phyloP scores from a whole-genome alignment of 2,797 vertebrate genomes.

The Ptychadena robeensis region DNA sequence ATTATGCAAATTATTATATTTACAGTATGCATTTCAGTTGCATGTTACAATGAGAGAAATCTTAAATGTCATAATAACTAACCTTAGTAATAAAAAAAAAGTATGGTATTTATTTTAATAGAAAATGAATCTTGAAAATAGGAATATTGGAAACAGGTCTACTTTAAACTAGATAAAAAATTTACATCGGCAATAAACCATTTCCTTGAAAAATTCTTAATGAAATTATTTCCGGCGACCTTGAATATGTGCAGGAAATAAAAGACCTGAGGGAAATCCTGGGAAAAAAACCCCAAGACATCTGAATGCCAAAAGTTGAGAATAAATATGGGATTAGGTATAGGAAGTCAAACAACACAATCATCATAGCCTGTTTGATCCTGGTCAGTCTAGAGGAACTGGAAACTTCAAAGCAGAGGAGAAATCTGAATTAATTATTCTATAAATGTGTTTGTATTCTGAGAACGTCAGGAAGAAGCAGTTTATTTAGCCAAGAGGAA shows the following conservation, averaged over 20 bases:
- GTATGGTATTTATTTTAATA: too few species aligned
- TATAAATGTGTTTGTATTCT: background rate
- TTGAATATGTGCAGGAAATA: constrained; percentile 24
- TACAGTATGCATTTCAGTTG: too few species aligned
- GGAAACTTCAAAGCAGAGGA: background rate
- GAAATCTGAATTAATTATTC: background rate
- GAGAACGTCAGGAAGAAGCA: background rate
- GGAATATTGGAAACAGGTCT: too few species aligned
- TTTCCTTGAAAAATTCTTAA: background rate
- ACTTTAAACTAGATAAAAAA: too few species aligned
- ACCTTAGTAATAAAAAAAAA: too few species aligned
- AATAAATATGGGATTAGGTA: background rate
- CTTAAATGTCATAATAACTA: too few species aligned
- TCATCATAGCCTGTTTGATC: background rate
- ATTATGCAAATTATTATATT: too few species aligned
- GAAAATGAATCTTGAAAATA: too few species aligned
- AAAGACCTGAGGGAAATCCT: constrained; percentile 23
- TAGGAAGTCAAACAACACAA: background rate
- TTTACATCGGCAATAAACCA: background rate
- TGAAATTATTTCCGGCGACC: background rate
- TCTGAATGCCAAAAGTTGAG: background rate
- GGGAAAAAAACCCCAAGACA: background rate
- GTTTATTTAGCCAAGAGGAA: too few species aligned
- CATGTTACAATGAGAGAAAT: too few species aligned
- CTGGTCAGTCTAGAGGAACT: background rate